Conservation (phyloP, 2,888 invertebrate species). For the Amphipyra berbera region DNA sequence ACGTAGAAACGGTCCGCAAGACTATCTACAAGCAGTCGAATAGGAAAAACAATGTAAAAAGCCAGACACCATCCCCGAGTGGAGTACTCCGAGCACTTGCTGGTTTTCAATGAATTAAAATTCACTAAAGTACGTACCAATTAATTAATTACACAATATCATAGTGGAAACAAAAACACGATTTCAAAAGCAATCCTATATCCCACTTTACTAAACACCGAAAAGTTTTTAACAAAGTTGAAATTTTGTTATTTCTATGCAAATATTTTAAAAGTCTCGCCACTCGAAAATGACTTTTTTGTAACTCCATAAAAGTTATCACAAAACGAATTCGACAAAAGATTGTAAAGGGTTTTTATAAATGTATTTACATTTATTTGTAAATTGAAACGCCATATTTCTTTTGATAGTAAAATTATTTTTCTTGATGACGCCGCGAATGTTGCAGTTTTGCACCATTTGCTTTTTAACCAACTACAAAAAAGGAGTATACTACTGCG, state of each 20-base stretch:
- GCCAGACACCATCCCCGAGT: too few relatives aligned
- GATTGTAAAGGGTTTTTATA: conserved; percentile 21
- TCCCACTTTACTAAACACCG: conserved; percentile 27
- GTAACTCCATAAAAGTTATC: conserved; percentile 39
- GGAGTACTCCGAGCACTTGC: too few relatives aligned
- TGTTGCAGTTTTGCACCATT: not conserved
- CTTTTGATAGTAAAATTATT: not conserved
- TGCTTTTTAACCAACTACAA: too few relatives aligned
- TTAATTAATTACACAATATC: not conserved
- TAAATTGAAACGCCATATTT: conserved; percentile 20
- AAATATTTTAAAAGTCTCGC: conserved; percentile 51
- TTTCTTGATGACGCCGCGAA: not conserved
- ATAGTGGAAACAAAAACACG: not conserved
- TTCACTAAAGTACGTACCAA: too few relatives aligned
- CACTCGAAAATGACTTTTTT: conserved; percentile 47
- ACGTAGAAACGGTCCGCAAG: too few relatives aligned
- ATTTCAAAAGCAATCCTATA: conserved; percentile 14
- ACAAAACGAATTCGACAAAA: conserved; percentile 30
- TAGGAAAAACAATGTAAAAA: too few relatives aligned
- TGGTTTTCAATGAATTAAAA: not conserved
- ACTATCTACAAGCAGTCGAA: too few relatives aligned
- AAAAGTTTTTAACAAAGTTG: conserved; percentile 45
- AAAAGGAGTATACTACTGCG: too few relatives aligned
- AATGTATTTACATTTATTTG: conserved; percentile 12
- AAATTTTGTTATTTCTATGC: conserved; percentile 62